Conservation (phyloP, 2,797 vertebrate species). For the Leuciscus waleckii region DNA sequence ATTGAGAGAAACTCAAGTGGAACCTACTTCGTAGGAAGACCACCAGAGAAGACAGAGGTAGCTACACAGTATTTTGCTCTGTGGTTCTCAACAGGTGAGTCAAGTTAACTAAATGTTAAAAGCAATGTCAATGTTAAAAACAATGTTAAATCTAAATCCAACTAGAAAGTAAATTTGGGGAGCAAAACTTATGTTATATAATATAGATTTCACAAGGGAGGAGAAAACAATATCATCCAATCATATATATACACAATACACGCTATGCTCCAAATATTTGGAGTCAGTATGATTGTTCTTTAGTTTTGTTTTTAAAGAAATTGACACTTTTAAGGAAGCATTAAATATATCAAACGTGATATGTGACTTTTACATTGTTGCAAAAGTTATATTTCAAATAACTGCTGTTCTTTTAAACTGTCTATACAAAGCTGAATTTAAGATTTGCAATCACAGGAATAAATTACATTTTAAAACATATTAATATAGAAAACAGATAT, state of each 20-base stretch:
- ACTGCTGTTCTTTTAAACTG: background rate
- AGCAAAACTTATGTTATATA: background rate
- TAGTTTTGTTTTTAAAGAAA: background rate
- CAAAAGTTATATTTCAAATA: background rate
- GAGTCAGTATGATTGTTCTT: too few species aligned
- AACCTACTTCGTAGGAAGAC: constrained; percentile 14
- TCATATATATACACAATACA: background rate
- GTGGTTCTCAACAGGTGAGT: background rate
- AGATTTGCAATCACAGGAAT: too few species aligned
- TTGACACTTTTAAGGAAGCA: background rate
- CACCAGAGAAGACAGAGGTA: constrained; percentile 15
- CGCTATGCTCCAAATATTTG: background rate
- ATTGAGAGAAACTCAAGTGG: constrained; percentile 19
- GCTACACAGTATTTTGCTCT: background rate
- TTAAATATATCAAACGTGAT: background rate
- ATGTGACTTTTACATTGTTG: background rate
- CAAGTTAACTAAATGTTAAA: too few species aligned
- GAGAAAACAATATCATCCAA: background rate
- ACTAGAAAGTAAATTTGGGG: background rate
- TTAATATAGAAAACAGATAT: too few species aligned
- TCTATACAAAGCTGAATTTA: background rate
- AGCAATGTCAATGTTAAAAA: background rate
- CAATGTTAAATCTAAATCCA: background rate
- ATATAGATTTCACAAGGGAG: background rate
- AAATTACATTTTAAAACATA: too few species aligned